Conservation (phyloP, 2,113 vertebrate species). For the Amazona vittata region DNA sequence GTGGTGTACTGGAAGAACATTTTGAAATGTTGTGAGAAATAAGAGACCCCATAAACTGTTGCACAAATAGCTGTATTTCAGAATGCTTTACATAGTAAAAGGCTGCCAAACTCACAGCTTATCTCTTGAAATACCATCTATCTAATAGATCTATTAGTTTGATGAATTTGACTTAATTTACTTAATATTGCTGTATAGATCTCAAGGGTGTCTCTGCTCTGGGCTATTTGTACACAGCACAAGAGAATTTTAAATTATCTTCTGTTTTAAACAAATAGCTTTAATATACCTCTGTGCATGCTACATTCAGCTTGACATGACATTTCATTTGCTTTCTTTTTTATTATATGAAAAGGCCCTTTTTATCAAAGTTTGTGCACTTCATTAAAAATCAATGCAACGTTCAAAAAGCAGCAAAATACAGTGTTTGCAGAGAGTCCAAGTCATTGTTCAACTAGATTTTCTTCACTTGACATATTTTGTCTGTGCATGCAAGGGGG, state of each 20-base stretch:
- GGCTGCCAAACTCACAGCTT: background rate
- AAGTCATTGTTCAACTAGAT: background rate
- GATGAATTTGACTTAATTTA: background rate
- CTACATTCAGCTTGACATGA: background rate
- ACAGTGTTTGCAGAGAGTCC: background rate
- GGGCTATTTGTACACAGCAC: background rate
- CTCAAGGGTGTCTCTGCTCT: background rate
- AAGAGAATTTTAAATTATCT: background rate
- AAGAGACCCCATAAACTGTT: background rate
- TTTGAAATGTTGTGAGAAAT: background rate
- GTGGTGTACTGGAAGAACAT: background rate
- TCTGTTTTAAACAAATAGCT: background rate
- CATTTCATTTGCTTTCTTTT: constrained; percentile 5
- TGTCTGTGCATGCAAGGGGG: background rate
- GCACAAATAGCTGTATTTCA: constrained; percentile 6
- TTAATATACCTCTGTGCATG: background rate
- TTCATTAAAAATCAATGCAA: too few species aligned
- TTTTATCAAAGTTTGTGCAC: constrained; percentile 29
- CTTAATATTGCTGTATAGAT: background rate
- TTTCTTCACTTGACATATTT: background rate
- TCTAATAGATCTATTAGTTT: constrained; percentile 3
- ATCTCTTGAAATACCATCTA: background rate
- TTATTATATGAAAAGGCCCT: background rate
- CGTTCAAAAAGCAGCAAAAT: constrained; percentile 5
- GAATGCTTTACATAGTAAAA: background rate